Base-by-base conservation (phyloP, 2,888 invertebrate genomes). In the Harpalus rufipes region DNA sequence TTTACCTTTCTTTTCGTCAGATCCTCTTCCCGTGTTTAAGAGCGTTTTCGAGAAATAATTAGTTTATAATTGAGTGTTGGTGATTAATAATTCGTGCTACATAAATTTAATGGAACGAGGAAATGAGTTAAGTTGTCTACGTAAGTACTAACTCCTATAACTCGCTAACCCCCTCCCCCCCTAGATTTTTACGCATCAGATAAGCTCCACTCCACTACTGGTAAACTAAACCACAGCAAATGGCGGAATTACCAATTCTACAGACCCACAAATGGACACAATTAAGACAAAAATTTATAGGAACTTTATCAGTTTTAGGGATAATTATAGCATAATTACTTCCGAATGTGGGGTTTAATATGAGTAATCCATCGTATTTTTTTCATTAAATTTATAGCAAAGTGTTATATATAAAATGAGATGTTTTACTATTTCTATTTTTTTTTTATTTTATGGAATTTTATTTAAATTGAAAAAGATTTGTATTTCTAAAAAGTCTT, bases 81-180 rank as follows among this genome's bases (percentile, higher is more conserved):
- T 76, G 14, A 76, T 76, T 78, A 78, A 78, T 78, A 78, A 58
- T 58, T 78, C 78, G 32, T 56, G 56, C 32, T 78, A 32, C 78
- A 59, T 59, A 78, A 78, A 78, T 78, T 78, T 58, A 78, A 58
- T 58, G 58, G 78, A 58, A 58, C 51, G 21, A 78, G 78, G 78
- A 78, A 78, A 78, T 78, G 56, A 78, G 12, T 32, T 58, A 58
- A 78, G 58, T 78, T 78, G 72, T 16, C 16, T 51, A 51, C 44
- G 44, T 51, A 51, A 51, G 44, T 51, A 12, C 44, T 51, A 51
- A 51, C 44, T 51, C 44, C 44, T 51, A 8, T 51, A 51, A 51
- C 44, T 44, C 44, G 44, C 44, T 44, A 10, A 44, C 1, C n/a
- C n/a, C n/a, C n/a, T 21, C 3, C 21, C 39, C 25, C n/a, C 14